phyloP scores from a whole-genome alignment of 2,888 invertebrate genomes.

The Himalopsyche anomala region DNA sequence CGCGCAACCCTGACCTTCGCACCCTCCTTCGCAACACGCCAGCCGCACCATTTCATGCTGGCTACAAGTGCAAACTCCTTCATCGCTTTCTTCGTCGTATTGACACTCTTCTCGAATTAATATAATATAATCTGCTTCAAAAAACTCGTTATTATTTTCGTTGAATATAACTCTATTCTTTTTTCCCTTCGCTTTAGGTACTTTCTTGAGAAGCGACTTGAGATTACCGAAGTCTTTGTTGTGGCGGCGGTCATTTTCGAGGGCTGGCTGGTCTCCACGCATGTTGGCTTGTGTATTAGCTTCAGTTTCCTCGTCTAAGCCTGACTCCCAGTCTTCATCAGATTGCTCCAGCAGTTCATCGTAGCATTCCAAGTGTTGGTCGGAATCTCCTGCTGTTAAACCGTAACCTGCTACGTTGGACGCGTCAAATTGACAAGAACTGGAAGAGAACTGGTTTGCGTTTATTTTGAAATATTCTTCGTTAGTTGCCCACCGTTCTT shows the following conservation, averaged over 20 bases:
- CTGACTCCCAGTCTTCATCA: constrained; percentile 65
- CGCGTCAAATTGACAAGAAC: constrained; percentile 62
- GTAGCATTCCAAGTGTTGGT: constrained; percentile 67
- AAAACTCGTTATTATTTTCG: constrained; percentile 92
- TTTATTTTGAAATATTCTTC: constrained; percentile 62
- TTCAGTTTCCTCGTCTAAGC: constrained; percentile 58
- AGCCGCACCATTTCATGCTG: constrained; percentile 82
- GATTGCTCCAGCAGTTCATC: constrained; percentile 70
- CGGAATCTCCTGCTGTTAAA: constrained; percentile 31
- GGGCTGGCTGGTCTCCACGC: constrained; percentile 76
- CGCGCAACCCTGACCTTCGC: constrained; percentile 77
- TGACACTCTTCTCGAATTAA: constrained; percentile 92
- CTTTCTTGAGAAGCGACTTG: constrained; percentile 86
- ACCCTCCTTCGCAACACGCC: constrained; percentile 81
- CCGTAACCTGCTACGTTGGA: constrained; percentile 46
- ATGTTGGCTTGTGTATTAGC: constrained; percentile 68
- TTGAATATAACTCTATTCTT: constrained; percentile 92
- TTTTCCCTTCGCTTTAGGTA: constrained; percentile 81
- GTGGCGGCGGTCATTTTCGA: constrained; percentile 74
- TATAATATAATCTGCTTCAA: constrained; percentile 94
- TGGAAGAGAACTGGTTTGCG: constrained; percentile 55
- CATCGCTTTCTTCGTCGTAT: constrained; percentile 87
- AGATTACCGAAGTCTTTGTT: constrained; percentile 81
- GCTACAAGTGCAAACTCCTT: constrained; percentile 83
- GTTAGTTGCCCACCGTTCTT: constrained; percentile 62